Base-by-base conservation (phyloP, 2,797 vertebrate species). In the Amazonetta brasiliensis region DNA sequence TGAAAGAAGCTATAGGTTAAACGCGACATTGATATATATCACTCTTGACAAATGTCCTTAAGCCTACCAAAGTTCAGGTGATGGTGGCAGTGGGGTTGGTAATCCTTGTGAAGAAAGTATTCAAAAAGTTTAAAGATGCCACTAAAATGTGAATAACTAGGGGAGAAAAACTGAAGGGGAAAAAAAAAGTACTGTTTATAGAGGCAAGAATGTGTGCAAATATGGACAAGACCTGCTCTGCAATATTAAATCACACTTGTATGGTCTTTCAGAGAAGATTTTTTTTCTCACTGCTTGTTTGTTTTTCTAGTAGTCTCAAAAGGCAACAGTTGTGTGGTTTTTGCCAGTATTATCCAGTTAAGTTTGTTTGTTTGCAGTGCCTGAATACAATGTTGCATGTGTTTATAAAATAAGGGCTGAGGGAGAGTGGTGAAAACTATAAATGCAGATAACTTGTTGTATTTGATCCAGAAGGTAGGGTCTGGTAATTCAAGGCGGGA, bases 391-490 rank as follows among this genome's bases (percentile, higher is more conserved):
- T 88, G 35, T 46, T 90, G n/a, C 8, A 23, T 82, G 22, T 86
- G 30, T 84, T 92, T 91, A 66, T 87, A 76, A 93, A 95, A 76
- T 76, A 94, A 78, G 54, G 89, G 12, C 54, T 90, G 43, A 17
- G 26, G n/a, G 37, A 86, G 55, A 52, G 33, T 39, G 52, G 17
- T 73, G n/a, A 84, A 86, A 94, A 52, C 67, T 88, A 44, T 41
- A 75, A 37, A 62, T 78, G 71, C 33, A 73, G 37, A 43, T 75
- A 80, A 22, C 71, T 94, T 86, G 18, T 90, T 86, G 18, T 90
- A 52, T 39, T 66, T 86, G 58, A 44, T 86, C 50, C 41, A 31
- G 37, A 84, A 92, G 77, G 86, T 81, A 92, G 83, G 23, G 8
- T 73, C 2, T 81, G 37, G 55, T 72, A 86, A 59, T 88, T 81